Conservation (phyloP, 2,797 vertebrate genomes). For the Oreonectes daqikongensis region DNA sequence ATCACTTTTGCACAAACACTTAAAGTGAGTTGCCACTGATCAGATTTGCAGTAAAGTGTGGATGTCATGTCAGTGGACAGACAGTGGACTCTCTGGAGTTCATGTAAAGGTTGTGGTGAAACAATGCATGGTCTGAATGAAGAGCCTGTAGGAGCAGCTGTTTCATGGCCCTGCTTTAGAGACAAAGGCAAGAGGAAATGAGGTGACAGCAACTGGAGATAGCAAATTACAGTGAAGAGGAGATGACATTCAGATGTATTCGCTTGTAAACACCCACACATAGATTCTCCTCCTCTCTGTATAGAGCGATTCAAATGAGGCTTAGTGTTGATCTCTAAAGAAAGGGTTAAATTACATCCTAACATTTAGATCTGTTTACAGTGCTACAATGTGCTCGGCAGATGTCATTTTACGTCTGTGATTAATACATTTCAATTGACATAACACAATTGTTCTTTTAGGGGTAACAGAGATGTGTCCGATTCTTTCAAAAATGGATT, state of each 20-base stretch:
- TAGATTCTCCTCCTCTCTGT: slow-evolving; percentile 27
- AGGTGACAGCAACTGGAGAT: slow-evolving; percentile 51
- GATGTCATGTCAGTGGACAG: slow-evolving; percentile 1
- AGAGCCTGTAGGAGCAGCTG: slow-evolving; percentile 47
- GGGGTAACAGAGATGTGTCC: slow-evolving; percentile 54
- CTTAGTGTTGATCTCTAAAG: slow-evolving; percentile 59
- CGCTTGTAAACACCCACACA: slow-evolving; percentile 34
- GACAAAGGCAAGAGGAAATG: slow-evolving; percentile 60
- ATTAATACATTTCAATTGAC: slow-evolving; percentile 71
- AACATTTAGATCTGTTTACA: slow-evolving; percentile 62
- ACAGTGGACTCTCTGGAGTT: slow-evolving; percentile 40
- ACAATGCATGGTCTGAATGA: slow-evolving; percentile 57
- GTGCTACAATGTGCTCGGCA: slow-evolving; percentile 80
- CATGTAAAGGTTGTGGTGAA: slow-evolving; percentile 54
- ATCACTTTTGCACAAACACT: slow-evolving; percentile 23
- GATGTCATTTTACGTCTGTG: slow-evolving; percentile 72
- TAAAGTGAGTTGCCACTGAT: neutral
- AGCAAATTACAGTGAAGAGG: slow-evolving; percentile 61
- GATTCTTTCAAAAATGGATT: slow-evolving; percentile 15
- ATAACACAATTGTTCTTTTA: slow-evolving; percentile 62
- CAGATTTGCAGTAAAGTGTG: neutral
- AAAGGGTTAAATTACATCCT: slow-evolving; percentile 72
- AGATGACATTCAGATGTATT: slow-evolving; percentile 53
- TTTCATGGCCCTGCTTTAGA: slow-evolving; percentile 55
- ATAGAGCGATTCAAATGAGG: slow-evolving; percentile 49